Evolutionary conservation across 1,140 invertebrate species (phyloP), one percentile per base, ranked within the genome.

Genomic region (Pogonus chalceus): DNA sequence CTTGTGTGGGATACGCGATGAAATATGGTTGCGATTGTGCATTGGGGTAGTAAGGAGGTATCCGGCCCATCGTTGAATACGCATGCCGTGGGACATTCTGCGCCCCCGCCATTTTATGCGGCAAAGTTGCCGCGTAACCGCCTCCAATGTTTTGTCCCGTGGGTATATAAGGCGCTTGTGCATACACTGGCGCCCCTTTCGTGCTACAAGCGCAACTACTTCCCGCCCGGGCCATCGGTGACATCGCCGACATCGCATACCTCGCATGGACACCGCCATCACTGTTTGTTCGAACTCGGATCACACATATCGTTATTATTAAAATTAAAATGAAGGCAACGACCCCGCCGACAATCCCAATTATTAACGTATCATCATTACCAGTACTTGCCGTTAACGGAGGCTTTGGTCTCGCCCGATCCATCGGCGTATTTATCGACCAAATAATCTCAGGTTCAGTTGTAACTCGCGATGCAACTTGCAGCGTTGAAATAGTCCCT

Each of bases 321-420:
- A 93, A 74, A 55, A 94, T 84, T 9, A 87, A 85, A 48, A 94
- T 91, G 62, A 95, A 90, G 1, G 85, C 88, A 12, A 94, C 88
- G 1, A 94, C 90, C 14, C 90, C 90, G 1, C 88, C 90, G 0
- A 93, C 90, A 58, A 94, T 92, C 2, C 89, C 89, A 51, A 94
- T 92, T 48, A 95, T 93, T 0, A 95, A 68, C 1, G 90, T 92
- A 60, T 95, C 91, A 61, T 94, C 90, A 57, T 91, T 92, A 43
- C 79, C 84, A 2, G 79, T 75, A 7, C 78, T 76, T 54, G 75
- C 67, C 51, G 74, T 77, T 18, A 78, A 75, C 1, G 78, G 71
- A 1, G 79, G 76, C 20, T 74, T 78, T 1, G 65, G 65, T 59
- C 72, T 71, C 22, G 69, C 66, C 57, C 78, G 78, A 47, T 74